Evolutionary conservation across 2,888 invertebrate species (phyloP).

Genomic region (Poecilobothrus nobilitatus): DNA sequence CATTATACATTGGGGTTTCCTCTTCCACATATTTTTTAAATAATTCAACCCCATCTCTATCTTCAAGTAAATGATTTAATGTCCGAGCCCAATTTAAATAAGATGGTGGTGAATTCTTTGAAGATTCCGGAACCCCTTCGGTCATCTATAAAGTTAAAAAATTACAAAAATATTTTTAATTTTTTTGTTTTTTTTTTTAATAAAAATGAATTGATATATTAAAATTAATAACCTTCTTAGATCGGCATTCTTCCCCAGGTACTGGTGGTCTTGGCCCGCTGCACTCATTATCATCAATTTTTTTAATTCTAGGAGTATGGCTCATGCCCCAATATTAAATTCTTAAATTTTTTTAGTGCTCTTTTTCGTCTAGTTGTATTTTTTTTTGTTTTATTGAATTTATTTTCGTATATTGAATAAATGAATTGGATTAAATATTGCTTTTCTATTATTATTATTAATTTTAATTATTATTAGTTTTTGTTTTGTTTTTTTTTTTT

Average conservation of each 20-base stretch:
- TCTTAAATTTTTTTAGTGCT: conserved; percentile 8
- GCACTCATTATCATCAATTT: conserved; percentile 46
- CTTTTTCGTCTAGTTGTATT: too few species aligned
- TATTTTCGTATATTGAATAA: conserved; percentile 7
- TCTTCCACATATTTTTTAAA: conserved; percentile 75
- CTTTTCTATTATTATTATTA: conserved; percentile 18
- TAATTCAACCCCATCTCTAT: conserved; percentile 80
- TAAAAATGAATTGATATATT: not conserved
- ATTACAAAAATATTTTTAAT: not conserved
- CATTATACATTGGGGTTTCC: conserved; percentile 68
- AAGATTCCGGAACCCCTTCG: conserved; percentile 42
- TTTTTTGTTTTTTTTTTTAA: not conserved
- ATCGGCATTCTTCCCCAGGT: conserved; percentile 57
- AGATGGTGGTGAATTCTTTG: conserved; percentile 51
- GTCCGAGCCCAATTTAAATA: conserved; percentile 86
- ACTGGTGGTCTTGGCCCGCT: conserved; percentile 70
- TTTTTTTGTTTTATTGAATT: not conserved
- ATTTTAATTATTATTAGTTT: conserved; percentile 23
- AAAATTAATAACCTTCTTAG: conserved; percentile 37
- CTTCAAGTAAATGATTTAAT: conserved; percentile 74
- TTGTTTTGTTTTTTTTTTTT: conserved; percentile 15
- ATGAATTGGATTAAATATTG: conserved; percentile 22
- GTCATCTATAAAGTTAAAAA: conserved; percentile 37
- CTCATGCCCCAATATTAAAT: conserved; percentile 36
- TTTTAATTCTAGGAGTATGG: conserved; percentile 40